Evolutionary conservation across 1,140 invertebrate species (phyloP), one percentile per base, ranked within the genome.

Genomic region (Saccostrea echinata): DNA sequence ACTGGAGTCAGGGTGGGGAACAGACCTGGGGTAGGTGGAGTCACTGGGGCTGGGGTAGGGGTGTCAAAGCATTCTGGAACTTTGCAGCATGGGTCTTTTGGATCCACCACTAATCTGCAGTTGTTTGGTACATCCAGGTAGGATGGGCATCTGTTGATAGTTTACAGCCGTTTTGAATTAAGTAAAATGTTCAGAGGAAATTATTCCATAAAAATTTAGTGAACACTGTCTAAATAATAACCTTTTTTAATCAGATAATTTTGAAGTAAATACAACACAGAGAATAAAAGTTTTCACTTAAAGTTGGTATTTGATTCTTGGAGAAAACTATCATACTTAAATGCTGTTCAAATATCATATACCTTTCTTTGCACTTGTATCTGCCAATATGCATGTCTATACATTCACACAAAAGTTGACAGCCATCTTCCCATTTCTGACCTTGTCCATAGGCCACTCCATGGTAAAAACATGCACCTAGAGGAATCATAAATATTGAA

Each of bases 391-490:
- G 68, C 35, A 90, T 90, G 82, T 93, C 90, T 18, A 92, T 85
- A 85, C 92, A 93, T 84, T 89, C 88, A 86, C 92, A 93, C 43
- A 89, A 84, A 51, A 89, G 88, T 18, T 84, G 83, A 85, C 92
- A 93, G 27, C 91, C 91, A 85, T 92, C 91, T n/a, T 92, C 84
- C 92, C 92, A 93, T 68, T 88, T 91, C 33, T 93, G 84, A 24
- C 91, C 91, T 71, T 88, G 88, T 18, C 84, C 85, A 64, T 93
- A 93, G 13, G 88, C 71, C 16, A 91, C 88, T 18, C 91, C 91
- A 43, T 92, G 84, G 84, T 91, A 92, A 35, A 91, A 76, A 88
- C 92, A 93, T 4, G 82, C 89, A 83, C 51, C 81, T 83, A 51
- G 0, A 27, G n/a, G n/a, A 51, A 12, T 33, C 76, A 80, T 80